phyloP scores from a whole-genome alignment of 2,888 invertebrate species.

The Neoaliturus tenellus region DNA sequence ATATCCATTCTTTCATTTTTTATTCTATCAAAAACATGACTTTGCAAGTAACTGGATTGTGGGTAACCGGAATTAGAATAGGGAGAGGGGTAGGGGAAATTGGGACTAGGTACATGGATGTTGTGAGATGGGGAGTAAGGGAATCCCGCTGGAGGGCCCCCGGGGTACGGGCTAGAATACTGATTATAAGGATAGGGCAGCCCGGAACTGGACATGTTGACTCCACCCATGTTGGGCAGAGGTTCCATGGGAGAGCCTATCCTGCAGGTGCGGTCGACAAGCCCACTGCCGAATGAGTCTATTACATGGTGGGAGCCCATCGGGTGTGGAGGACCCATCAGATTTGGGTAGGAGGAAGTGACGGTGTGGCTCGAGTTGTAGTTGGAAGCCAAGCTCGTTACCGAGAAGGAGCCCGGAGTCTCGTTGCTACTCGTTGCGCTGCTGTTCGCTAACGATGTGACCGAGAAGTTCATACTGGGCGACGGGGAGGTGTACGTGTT shows the following conservation, averaged over 20 bases:
- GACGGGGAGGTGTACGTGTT: slow-evolving; percentile 63
- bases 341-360: slow-evolving; percentile 71
- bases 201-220: slow-evolving; percentile 66
- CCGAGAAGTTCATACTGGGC: slow-evolving; percentile 70
- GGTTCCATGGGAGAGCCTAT: slow-evolving; percentile 63
- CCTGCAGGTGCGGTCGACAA: slow-evolving; percentile 63
- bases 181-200: slow-evolving; percentile 70
- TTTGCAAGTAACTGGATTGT: slow-evolving; percentile 70
- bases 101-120: slow-evolving; percentile 82
- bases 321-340: slow-evolving; percentile 72
- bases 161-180: slow-evolving; percentile 67
- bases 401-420: slow-evolving; percentile 71
- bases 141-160: slow-evolving; percentile 60
- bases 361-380: slow-evolving; percentile 67
- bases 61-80: slow-evolving; percentile 71
- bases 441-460: slow-evolving; percentile 70
- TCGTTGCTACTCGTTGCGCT: slow-evolving; percentile 68
- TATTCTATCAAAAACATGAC: slow-evolving; percentile 74
- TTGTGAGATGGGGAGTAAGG: slow-evolving; percentile 75
- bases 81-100: slow-evolving; percentile 78
- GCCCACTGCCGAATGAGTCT: slow-evolving; percentile 60
- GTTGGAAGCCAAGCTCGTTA: slow-evolving; percentile 72
- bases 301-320: slow-evolving; percentile 65
- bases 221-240: slow-evolving; percentile 55
- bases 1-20: slow-evolving; percentile 74